Base-by-base conservation (phyloP, 2,888 invertebrate species). In the Prenolepis imparis region DNA sequence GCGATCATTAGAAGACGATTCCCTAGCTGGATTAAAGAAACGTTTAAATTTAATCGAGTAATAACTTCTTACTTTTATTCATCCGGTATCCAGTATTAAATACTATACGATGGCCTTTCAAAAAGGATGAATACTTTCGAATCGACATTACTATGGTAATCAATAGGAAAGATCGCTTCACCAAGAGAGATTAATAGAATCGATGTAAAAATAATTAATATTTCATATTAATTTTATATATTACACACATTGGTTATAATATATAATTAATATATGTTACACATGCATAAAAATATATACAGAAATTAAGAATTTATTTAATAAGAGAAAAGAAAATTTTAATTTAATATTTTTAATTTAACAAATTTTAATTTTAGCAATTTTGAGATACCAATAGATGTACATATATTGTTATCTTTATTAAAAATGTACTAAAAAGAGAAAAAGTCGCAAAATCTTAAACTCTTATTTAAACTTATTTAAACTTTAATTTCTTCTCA, bases 11-110 rank as follows among this genome's bases (percentile, higher is more conserved):
- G 18, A 1, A 18, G n/a, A 41, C n/a, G 28, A 61, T 44, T 28
- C 73, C 18, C n/a, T 3, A 24, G 41, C 32, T 15, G 32, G 21
- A 59, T 73, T 73, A 73, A 59, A 55, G n/a, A 8, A 48, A 74
- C 44, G n/a, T 61, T 74, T 44, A 61, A 61, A 74, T 74, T 74
- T 74, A 74, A 74, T 73, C 28, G 28, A n/a, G 12, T 61, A 73
- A 41, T 74, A 61, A 74, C 32, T 61, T 32, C 28, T 61, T 18
- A 57, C 18, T 41, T 72, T 59, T 72, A 72, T 21, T 11, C 32
- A 9, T 15, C 2, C 61, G 3, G n/a, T 9, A 15, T 59, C n/a
- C 18, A 12, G 41, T 39, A 59, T 73, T 28, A 32, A 59, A 1
- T 12, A 15, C 15, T 8, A 28, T n/a, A n/a, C 28, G 41, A 73